Evolutionary conservation across 2,797 vertebrate species (phyloP).

Genomic region (Notolepis coatsorum): DNA sequence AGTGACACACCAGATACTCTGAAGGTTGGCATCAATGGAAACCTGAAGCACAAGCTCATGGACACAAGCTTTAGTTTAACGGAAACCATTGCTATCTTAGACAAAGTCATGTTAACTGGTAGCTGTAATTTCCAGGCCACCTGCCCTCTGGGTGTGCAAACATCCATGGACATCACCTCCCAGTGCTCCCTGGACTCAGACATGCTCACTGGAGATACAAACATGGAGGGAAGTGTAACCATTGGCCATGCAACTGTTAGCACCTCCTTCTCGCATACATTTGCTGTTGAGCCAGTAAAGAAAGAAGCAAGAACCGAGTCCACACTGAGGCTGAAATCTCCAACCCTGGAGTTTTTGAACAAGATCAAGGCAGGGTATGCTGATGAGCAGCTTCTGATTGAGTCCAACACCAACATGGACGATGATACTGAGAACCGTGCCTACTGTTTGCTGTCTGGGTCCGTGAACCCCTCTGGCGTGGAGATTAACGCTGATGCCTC

Average conservation of each 20-base stretch:
- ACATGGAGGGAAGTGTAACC: conserved; percentile 80
- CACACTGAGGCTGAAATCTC: conserved; percentile 83
- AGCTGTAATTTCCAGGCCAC: conserved; percentile 73
- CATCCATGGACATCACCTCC: conserved; percentile 78
- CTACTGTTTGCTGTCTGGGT: conserved; percentile 83
- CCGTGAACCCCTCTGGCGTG: conserved; percentile 83
- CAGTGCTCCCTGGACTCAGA: conserved; percentile 73
- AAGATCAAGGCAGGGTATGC: conserved; percentile 80
- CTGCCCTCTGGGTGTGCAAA: conserved; percentile 80
- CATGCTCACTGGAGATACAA: conserved; percentile 76
- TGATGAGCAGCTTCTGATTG: conserved; percentile 75
- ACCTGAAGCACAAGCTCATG: conserved; percentile 85
- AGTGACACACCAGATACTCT: conserved; percentile 72
- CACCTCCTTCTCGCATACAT: conserved; percentile 77
- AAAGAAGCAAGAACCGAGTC: conserved; percentile 81
- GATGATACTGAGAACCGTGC: conserved; percentile 78
- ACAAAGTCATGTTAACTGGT: conserved; percentile 72
- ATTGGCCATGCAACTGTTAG: conserved; percentile 80
- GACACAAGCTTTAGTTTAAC: conserved; percentile 79
- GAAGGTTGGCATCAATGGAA: conserved; percentile 73
- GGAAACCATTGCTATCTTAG: conserved; percentile 68
- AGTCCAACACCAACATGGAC: conserved; percentile 84
- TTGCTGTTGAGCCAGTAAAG: conserved; percentile 73
- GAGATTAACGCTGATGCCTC: conserved; percentile 88
- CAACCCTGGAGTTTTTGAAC: conserved; percentile 82